These are phyloP conservation scores for Paraescarpia echinospica DNA, from an alignment of 1,140 invertebrate species.

Conservation along the genomic window DNA sequence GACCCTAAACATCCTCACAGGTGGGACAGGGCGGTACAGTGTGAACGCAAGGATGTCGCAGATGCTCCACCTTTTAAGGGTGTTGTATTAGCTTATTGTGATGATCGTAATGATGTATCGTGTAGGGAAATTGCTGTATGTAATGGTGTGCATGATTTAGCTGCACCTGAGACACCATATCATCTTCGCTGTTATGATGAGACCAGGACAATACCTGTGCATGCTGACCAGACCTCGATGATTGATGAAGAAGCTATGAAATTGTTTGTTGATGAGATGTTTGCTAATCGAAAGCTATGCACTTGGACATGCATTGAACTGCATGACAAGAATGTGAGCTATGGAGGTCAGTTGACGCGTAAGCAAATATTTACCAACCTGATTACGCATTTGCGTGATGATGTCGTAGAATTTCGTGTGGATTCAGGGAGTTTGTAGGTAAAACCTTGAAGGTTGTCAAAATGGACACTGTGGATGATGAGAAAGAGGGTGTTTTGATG, in stretches of 20 bases:
- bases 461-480: constrained; percentile 4
- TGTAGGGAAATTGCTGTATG: not conserved
- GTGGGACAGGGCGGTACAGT: no score
- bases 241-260: no score
- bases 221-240: no score
- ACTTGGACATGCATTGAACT: no score
- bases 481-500: constrained; percentile 1
- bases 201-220: not conserved
- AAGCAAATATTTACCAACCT: constrained; percentile 10
- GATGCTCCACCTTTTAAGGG: no score
- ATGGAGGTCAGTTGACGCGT: constrained; percentile 3
- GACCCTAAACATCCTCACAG: no score
- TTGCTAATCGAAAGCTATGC: not conserved
- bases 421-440: not conserved
- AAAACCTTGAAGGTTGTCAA: no score
- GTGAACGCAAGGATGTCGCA: no score
- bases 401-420: not conserved
- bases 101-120: no score
- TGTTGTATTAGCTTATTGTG: no score
- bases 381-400: constrained; percentile 11
- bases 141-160: constrained; percentile 5
- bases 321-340: no score
- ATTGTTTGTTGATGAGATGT: no score
- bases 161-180: not conserved
- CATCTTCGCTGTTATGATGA: constrained; percentile 16